Percentiles rank a stretch among this genome's conserved stretches.
Evolutionary conservation across 2,113 vertebrate species (phyloP).

Genomic region (Xiphophorus hellerii): DNA sequence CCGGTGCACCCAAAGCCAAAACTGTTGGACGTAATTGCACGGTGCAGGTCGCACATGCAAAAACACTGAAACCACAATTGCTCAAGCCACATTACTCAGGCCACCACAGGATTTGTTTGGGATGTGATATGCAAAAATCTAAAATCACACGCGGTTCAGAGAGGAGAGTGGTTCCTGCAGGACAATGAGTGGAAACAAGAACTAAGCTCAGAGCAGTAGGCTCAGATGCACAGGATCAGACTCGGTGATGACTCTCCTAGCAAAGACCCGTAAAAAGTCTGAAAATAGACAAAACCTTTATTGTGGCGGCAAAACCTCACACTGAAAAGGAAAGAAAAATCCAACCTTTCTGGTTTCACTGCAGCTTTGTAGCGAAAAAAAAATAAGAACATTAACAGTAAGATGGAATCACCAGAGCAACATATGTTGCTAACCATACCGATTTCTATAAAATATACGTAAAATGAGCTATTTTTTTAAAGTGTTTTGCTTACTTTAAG

Average conservation of each 20-base stretch:
- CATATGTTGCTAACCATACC: too few relatives aligned
- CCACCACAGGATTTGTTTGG: conserved; percentile 48
- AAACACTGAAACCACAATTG: conserved; percentile 31
- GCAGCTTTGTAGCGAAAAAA: too few relatives aligned
- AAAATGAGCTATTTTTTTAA: too few relatives aligned
- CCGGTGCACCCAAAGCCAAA: neutral
- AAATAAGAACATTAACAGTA: too few relatives aligned
- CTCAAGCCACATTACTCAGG: neutral
- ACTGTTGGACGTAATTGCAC: conserved; percentile 17
- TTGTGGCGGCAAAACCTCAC: neutral
- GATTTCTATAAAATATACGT: too few relatives aligned
- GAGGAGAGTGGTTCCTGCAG: neutral
- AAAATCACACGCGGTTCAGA: conserved; percentile 5
- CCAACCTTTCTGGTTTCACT: neutral
- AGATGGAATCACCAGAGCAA: too few relatives aligned
- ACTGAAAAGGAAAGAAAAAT: neutral
- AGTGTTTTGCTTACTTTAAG: too few relatives aligned
- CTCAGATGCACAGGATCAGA: neutral
- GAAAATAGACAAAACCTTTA: neutral
- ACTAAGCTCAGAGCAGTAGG: neutral
- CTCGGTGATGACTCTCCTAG: neutral
- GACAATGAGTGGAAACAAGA: neutral
- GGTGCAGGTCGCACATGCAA: conserved; percentile 42
- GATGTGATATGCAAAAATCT: conserved; percentile 58
- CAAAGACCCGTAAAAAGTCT: neutral